phyloP scores from a whole-genome alignment of 1,140 invertebrate genomes.

The Ceratosolen solmsi region DNA sequence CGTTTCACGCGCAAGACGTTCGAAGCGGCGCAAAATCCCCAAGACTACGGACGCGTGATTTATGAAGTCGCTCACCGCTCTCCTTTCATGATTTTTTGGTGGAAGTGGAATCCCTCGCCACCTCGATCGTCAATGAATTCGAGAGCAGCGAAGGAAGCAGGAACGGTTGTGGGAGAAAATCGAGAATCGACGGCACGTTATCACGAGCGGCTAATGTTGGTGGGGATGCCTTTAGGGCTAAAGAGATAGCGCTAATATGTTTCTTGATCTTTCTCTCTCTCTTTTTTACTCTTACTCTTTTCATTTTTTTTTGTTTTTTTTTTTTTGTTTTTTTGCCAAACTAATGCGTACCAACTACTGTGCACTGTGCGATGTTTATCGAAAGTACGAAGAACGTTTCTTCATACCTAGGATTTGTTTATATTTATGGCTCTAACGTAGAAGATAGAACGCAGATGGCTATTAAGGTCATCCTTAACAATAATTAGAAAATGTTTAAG shows the following conservation, averaged over 20 bases:
- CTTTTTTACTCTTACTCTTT: constrained; percentile 18
- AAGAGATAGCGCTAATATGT: not conserved
- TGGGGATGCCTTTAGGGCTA: not conserved
- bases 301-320: no score
- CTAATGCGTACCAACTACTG: constrained; percentile 23
- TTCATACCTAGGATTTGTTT: constrained; percentile 46
- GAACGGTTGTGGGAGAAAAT: not conserved
- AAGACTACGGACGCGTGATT: constrained; percentile 30
- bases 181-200: constrained; percentile 20
- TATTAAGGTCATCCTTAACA: no score
- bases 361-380: not conserved
- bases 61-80: constrained; percentile 33
- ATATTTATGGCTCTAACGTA: constrained; percentile 32
- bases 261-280: not conserved
- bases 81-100: not conserved
- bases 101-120: not conserved
- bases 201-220: not conserved
- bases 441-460: no score
- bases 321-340: not conserved
- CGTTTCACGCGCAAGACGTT: constrained; percentile 18
- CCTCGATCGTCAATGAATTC: constrained; percentile 10
- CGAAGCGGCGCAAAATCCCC: constrained; percentile 3
- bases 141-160: not conserved
- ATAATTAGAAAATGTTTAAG: no score
- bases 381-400: not conserved